phyloP scores from a whole-genome alignment of 2,888 invertebrate genomes.

The Pyralis farinalis region DNA sequence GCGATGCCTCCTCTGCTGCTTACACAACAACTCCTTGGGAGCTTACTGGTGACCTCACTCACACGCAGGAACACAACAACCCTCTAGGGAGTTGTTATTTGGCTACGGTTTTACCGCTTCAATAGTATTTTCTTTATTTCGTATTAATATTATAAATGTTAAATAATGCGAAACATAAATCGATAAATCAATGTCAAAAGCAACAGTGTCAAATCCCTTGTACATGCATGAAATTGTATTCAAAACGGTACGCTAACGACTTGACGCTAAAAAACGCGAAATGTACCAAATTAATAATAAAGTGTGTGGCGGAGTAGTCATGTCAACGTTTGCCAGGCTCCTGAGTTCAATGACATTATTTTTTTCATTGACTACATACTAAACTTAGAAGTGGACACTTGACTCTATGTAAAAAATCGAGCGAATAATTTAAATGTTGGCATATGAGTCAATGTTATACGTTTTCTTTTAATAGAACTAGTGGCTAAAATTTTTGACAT shows the following conservation, averaged over 20 bases:
- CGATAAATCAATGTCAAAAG: conserved; percentile 26
- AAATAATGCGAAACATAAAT: conserved; percentile 6
- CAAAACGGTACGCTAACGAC: conserved; percentile 15
- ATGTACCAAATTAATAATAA: conserved; percentile 40
- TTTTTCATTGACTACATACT: conserved; percentile 9
- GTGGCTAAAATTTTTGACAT: too few species aligned
- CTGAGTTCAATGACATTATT: conserved; percentile 28
- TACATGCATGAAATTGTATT: conserved; percentile 24
- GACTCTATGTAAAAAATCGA: conserved; percentile 3
- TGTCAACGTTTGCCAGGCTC: conserved; percentile 32
- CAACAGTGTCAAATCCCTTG: conserved; percentile 13
- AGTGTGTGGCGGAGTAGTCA: conserved; percentile 31
- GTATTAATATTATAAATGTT: too few species aligned
- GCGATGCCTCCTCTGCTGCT: too few species aligned
- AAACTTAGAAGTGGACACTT: conserved; percentile 1
- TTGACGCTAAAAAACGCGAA: conserved; percentile 21
- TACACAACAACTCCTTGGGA: too few species aligned
- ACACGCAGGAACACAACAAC: too few species aligned
- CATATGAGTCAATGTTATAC: conserved; percentile 6
- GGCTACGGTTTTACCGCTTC: too few species aligned
- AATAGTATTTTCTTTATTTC: too few species aligned
- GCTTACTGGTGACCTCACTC: too few species aligned
- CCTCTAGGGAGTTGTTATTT: too few species aligned
- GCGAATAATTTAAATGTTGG: conserved; percentile 4
- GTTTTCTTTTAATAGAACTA: too few species aligned